Conservation (phyloP, 1,140 invertebrate genomes). For the Uloborus diversus region DNA sequence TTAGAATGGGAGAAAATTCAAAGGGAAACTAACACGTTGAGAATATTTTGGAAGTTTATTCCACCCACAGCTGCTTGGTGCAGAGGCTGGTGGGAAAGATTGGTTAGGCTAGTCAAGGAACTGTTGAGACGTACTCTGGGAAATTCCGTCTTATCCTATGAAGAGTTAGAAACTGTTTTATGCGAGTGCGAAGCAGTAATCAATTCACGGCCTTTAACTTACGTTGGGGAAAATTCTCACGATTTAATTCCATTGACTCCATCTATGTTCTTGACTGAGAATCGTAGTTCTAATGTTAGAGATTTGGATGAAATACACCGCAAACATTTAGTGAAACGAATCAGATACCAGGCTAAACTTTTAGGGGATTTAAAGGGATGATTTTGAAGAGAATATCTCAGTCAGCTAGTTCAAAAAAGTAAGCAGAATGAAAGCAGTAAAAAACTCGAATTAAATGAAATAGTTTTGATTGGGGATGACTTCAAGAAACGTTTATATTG, state of each 20-base stretch:
- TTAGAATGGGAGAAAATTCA: neutral
- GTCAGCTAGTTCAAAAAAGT: neutral
- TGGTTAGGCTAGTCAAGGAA: too few species aligned
- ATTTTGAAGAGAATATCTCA: neutral
- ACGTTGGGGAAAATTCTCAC: neutral
- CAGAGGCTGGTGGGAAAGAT: neutral
- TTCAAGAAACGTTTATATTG: too few species aligned
- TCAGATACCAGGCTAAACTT: neutral
- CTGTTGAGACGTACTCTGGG: neutral
- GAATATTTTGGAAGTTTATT: neutral
- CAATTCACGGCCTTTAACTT: neutral
- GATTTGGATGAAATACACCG: neutral
- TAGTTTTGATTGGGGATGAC: too few species aligned
- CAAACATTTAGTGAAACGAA: neutral
- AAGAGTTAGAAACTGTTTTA: conserved; percentile 7
- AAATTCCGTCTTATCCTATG: neutral
- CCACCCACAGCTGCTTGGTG: neutral
- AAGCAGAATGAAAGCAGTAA: too few species aligned
- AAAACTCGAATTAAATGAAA: too few species aligned
- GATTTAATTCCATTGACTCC: neutral
- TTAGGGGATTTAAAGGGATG: neutral
- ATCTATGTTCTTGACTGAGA: neutral
- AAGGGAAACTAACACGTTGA: neutral
- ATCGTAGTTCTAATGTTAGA: neutral
- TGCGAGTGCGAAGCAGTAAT: conserved; percentile 9